Base-by-base conservation (phyloP, 2,888 invertebrate species). In the Synanthedon myopaeformis region DNA sequence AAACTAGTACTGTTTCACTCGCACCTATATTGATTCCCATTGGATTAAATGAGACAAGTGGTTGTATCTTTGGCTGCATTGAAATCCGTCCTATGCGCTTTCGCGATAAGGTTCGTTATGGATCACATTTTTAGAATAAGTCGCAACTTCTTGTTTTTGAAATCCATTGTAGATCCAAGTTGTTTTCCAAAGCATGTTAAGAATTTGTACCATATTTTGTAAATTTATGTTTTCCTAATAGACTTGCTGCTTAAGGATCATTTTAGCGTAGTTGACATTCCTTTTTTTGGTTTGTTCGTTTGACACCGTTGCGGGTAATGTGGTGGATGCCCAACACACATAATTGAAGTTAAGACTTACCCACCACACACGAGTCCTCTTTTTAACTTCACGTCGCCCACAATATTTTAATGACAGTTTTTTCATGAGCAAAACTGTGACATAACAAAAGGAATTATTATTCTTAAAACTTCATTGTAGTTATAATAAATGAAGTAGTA, bases 221-320 rank as follows among this genome's bases (percentile, higher is more conserved):
- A 57, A 63, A 67, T 72, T 79, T 74, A 82, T 86, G 85, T 66
- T 79, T 57, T 59, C 84, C 82, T 77, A 73, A 76, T 85, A 74
- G 59, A 63, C 64, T 69, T 70, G 76, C 83, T 83, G 81, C 82
- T 83, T 86, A 83, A 79, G 79, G 85, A 83, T 78, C 82, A 84
- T 76, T 83, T 86, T 84, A 70, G 82, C 83, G 79, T 85, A 76
- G 75, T 80, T 84, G 56, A 54, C 55, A 58, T 58, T 58, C 58
- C 23, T 49, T 49, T 49, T 49, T 49, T 14, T 49, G 4, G 23
- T 17, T 6, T 35, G 35, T 35, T 35, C 35, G 35, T 35, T 35
- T 8, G 6, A 8, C 8, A 28, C 23, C 5, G 5, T 23, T 35
- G 35, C 35, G 35, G 35, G 8, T 5, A 0, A 10, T 35, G 2